Conservation (phyloP, 2,888 invertebrate genomes). For the Chironomus tentans region DNA sequence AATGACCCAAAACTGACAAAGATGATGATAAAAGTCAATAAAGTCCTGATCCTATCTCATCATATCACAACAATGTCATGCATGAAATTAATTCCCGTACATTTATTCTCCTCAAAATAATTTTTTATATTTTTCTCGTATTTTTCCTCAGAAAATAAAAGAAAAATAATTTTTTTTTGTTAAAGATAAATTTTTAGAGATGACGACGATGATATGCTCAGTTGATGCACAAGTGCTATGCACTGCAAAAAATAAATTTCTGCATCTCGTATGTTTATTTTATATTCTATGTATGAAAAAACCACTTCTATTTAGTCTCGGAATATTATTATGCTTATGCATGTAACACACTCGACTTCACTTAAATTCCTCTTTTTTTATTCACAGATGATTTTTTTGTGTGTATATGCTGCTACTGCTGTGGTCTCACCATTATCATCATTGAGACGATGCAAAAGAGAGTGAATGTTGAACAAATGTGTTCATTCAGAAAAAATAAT, state of each 20-base stretch:
- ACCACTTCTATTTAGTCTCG: slow-evolving; percentile 12
- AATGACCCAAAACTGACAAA: no score
- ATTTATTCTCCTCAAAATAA: neutral
- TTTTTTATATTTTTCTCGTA: neutral
- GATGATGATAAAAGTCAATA: no score
- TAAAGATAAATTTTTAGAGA: no score
- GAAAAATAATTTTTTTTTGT: neutral
- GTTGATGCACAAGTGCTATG: slow-evolving; percentile 9
- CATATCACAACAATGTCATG: slow-evolving; percentile 26
- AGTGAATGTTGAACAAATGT: slow-evolving; percentile 10
- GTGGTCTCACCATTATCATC: neutral
- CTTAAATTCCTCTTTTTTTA: neutral
- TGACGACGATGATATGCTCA: slow-evolving; percentile 9
- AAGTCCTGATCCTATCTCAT: no score
- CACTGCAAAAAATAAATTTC: neutral
- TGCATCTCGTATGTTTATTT: no score
- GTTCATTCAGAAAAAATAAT: slow-evolving; percentile 25
- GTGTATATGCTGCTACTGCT: neutral
- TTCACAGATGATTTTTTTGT: neutral
- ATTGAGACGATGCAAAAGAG: neutral
- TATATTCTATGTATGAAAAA: neutral
- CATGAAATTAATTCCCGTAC: slow-evolving; percentile 19
- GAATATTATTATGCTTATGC: neutral
- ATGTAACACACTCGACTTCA: slow-evolving; percentile 15
- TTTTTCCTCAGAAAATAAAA: no score